These are phyloP conservation scores for Parazoanthus atlanticus DNA, from an alignment of 92 coral and sea anemone species.

Conservation along the genomic window DNA sequence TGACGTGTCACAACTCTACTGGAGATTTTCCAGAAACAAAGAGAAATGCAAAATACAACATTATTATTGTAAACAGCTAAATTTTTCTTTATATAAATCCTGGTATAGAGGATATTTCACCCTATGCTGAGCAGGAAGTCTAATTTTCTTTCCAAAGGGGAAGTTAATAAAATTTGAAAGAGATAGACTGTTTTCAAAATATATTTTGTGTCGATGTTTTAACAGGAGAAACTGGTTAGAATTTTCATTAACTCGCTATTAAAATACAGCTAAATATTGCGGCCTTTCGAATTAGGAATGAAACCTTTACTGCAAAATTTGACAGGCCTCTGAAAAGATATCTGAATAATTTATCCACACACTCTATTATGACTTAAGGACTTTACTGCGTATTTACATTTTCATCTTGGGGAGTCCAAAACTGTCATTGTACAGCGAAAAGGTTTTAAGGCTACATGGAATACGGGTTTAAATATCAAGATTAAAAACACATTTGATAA, in stretches of 20 bases:
- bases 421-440: neutral
- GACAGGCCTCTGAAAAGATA: neutral
- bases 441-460: neutral
- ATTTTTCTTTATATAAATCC: neutral
- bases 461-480: neutral
- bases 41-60: neutral
- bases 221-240: neutral
- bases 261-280: too few species aligned
- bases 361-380: neutral
- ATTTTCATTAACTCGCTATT: too few species aligned
- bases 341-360: neutral
- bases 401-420: neutral
- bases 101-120: too few species aligned
- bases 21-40: neutral
- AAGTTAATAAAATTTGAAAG: slow-evolving; percentile 11
- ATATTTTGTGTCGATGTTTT: neutral
- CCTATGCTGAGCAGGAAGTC: neutral
- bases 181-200: neutral
- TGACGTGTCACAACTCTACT: too few species aligned
- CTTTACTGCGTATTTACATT: neutral
- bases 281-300: neutral
- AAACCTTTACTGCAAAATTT: too few species aligned
- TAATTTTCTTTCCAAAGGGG: neutral
- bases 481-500: neutral
- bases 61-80: neutral